These are phyloP conservation scores for Disparrhopalites patrizii DNA, from an alignment of 2,888 invertebrate species.

Conservation along the genomic window DNA sequence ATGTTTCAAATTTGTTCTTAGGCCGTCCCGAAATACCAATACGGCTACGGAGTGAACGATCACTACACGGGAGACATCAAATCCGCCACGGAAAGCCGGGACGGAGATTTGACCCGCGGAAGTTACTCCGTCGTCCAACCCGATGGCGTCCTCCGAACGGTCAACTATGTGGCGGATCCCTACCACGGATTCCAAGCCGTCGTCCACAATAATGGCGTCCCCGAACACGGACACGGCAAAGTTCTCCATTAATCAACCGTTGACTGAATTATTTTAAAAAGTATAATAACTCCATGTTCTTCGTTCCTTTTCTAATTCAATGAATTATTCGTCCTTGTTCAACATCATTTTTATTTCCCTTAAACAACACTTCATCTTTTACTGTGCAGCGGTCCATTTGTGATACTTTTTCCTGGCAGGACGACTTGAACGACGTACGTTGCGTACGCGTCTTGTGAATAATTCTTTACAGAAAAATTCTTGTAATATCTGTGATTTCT, in stretches of 20 bases:
- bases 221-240: not conserved
- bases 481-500: too few species aligned
- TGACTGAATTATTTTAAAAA: too few species aligned
- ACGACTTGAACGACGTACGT: too few species aligned
- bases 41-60: slow-evolving; percentile 20
- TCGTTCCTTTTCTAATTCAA: too few species aligned
- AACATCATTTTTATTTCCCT: too few species aligned
- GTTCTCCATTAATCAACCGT: slow-evolving; percentile 3
- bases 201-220: slow-evolving; percentile 8
- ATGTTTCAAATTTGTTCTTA: not conserved
- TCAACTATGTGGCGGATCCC: slow-evolving; percentile 8
- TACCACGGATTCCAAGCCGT: slow-evolving; percentile 14
- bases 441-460: too few species aligned
- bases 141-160: slow-evolving; percentile 9
- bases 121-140: slow-evolving; percentile 16
- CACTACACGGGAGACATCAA: slow-evolving; percentile 22
- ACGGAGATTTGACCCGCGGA: slow-evolving; percentile 15
- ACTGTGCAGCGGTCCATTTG: too few species aligned
- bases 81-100: slow-evolving; percentile 2
- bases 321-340: too few species aligned
- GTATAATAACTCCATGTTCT: too few species aligned
- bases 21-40: slow-evolving; percentile 15
- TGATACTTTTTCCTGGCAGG: too few species aligned
- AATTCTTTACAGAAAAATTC: too few species aligned
- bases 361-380: too few species aligned